phyloP scores from a whole-genome alignment of 2,113 vertebrate genomes.

The Amphiprion ocellaris region DNA sequence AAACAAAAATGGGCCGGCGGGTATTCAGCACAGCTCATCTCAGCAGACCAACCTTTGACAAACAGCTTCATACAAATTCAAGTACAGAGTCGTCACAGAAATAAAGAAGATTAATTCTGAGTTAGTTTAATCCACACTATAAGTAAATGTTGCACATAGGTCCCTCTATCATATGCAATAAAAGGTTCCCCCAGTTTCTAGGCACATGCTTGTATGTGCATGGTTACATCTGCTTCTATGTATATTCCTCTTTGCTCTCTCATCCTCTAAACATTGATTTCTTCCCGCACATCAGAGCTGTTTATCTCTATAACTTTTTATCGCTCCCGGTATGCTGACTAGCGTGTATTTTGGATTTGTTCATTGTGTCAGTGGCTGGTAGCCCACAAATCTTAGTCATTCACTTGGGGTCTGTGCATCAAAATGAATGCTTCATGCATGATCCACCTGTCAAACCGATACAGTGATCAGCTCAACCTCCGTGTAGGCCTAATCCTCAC shows the following conservation, averaged over 20 bases:
- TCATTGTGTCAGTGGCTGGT: constrained; percentile 34
- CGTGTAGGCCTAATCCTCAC: constrained; percentile 52
- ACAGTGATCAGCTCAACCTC: constrained; percentile 67
- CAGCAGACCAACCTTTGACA: constrained; percentile 58
- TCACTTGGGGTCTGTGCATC: constrained; percentile 41
- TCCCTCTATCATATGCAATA: not conserved
- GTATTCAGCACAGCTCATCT: constrained; percentile 30
- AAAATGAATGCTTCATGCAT: constrained; percentile 63
- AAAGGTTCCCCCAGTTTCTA: constrained; percentile 8
- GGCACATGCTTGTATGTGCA: not conserved
- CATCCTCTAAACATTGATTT: constrained; percentile 21
- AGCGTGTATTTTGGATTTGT: constrained; percentile 26
- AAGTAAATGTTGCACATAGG: not conserved
- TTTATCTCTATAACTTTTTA: constrained; percentile 35
- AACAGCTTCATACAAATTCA: constrained; percentile 48
- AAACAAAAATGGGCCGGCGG: constrained; percentile 26
- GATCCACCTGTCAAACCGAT: constrained; percentile 71
- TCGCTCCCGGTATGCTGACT: constrained; percentile 35
- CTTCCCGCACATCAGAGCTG: constrained; percentile 23
- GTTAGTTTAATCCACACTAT: not conserved
- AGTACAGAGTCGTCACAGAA: not conserved
- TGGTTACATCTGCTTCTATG: not conserved
- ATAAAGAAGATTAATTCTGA: constrained; percentile 5
- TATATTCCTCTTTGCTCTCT: not conserved
- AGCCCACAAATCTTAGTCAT: constrained; percentile 45